Percentiles rank a stretch among this genome's conserved stretches.
Conservation (phyloP, 2,113 vertebrate species). For the Odontophorus gujanensis region DNA sequence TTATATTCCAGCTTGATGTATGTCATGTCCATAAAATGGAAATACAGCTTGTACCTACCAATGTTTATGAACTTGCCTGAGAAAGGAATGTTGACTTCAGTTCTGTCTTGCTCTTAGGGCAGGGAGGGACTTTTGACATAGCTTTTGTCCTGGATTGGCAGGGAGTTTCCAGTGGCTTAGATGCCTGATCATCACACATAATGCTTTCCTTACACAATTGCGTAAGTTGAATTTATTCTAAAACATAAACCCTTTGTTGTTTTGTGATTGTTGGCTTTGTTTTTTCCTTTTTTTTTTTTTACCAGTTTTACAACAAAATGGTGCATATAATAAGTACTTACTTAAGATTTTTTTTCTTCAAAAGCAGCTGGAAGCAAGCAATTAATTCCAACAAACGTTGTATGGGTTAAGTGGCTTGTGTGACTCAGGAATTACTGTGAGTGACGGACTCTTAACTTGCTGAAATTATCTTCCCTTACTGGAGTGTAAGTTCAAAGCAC, state of each 20-base stretch:
- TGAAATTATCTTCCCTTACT: neutral
- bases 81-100: slow-evolving; percentile 13
- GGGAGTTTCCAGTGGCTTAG: neutral
- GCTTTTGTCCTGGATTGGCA: neutral
- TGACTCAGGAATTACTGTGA: neutral
- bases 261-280: neutral
- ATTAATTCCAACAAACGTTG: neutral
- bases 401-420: neutral
- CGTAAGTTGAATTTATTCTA: neutral
- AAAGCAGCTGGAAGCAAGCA: neutral
- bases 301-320: neutral
- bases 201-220: neutral
- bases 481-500: neutral
- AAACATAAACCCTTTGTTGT: neutral
- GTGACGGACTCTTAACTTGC: neutral
- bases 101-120: neutral
- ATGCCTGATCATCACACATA: neutral
- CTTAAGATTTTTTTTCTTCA: neutral
- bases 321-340: neutral
- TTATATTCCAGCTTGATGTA: slow-evolving; percentile 23
- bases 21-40: slow-evolving; percentile 13
- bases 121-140: neutral
- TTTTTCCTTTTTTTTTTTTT: neutral
- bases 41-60: neutral
- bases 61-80: slow-evolving; percentile 17